A percentile compares a stretch with the other conserved stretches of the same genome.
Conservation (phyloP, 2,888 invertebrate species). For the Lasioglossum figueresi region DNA sequence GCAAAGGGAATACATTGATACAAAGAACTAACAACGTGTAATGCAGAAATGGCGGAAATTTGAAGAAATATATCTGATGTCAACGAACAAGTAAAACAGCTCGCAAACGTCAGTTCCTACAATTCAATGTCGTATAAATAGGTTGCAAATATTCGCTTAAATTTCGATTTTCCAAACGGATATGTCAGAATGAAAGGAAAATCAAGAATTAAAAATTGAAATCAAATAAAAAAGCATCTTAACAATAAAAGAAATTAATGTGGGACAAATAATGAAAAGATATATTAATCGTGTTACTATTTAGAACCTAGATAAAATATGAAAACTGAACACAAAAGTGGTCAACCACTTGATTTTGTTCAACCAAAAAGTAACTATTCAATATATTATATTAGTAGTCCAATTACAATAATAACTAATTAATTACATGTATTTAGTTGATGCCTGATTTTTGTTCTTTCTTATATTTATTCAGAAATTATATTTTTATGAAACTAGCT, state of each 20-base stretch:
- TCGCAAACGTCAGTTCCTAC: neutral
- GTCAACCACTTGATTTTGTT: no score
- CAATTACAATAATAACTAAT: no score
- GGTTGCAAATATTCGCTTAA: neutral
- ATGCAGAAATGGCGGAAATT: neutral
- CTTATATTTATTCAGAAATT: neutral
- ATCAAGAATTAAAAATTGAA: neutral
- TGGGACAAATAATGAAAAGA: neutral
- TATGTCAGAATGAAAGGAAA: neutral
- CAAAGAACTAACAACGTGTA: neutral
- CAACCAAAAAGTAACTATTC: no score
- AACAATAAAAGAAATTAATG: neutral
- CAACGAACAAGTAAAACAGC: neutral
- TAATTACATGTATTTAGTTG: no score
- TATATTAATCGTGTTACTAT: neutral
- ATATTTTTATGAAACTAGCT: neutral
- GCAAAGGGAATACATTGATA: neutral
- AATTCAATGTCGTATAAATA: no score
- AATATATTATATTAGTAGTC: no score
- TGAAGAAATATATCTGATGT: neutral
- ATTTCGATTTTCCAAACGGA: neutral
- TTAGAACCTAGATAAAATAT: no score
- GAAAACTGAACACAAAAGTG: no score
- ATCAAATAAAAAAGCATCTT: neutral
- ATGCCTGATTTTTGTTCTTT: neutral